A percentile compares a stretch with the other conserved stretches of the same genome.
Evolutionary conservation across 2,797 vertebrate genomes (phyloP).

Genomic region (Oreortyx pictus): DNA sequence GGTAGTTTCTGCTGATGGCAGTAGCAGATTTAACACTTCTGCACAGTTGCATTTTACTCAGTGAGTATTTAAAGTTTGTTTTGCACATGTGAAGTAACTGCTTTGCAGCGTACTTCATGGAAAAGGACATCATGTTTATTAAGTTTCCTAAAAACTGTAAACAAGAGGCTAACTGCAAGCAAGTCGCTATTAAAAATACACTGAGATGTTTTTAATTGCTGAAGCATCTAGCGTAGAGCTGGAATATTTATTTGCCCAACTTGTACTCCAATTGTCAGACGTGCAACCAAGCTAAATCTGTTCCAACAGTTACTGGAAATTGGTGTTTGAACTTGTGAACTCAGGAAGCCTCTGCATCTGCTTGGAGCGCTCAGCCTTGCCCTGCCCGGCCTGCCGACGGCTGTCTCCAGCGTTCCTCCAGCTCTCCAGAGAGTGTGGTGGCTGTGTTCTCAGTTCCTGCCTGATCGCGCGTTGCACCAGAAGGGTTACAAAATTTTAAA

Average conservation of each 20-base stretch:
- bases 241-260: conserved; percentile 30
- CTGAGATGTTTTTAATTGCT: conserved; percentile 36
- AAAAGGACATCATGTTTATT: conserved; percentile 2
- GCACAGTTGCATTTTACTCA: conserved; percentile 10
- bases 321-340: conserved; percentile 71
- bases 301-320: conserved; percentile 60
- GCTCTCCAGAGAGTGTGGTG: conserved; percentile 41
- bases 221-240: background rate
- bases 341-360: conserved; percentile 63
- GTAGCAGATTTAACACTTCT: conserved; percentile 49
- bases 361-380: conserved; percentile 21
- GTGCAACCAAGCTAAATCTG: conserved; percentile 3
- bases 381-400: background rate
- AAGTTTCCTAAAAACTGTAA: conserved; percentile 29
- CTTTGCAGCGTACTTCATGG: conserved; percentile 18
- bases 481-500: conserved; percentile 83
- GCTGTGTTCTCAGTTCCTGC: conserved; percentile 17
- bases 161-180: background rate
- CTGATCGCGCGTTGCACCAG: conserved; percentile 55
- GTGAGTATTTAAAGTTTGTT: conserved; percentile 37
- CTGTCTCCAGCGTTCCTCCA: conserved; percentile 30
- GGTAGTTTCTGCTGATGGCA: conserved; percentile 30
- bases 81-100: background rate
- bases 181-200: background rate
- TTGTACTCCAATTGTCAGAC: conserved; percentile 6